These are phyloP conservation scores for Microcebus tavaratra DNA, from an alignment of 2,113 vertebrate genomes.

Conservation along the genomic window DNA sequence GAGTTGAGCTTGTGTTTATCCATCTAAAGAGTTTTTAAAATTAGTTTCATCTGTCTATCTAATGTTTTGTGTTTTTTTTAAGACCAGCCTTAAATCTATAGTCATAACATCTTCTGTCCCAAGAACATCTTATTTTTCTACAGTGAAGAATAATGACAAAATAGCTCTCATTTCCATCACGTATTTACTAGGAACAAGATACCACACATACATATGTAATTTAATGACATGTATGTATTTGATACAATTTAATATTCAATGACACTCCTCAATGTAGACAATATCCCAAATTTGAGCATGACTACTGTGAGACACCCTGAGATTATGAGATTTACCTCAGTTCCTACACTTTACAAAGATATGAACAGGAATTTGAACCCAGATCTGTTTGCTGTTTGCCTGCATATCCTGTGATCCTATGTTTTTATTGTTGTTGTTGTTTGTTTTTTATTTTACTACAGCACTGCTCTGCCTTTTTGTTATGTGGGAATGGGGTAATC, in stretches of 20 bases:
- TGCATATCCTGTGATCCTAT: fast-evolving
- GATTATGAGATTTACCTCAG: neutral
- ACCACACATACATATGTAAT: neutral
- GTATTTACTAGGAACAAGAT: neutral
- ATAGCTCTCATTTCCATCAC: neutral
- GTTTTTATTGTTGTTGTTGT: neutral
- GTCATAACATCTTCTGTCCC: neutral
- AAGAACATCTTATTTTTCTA: neutral
- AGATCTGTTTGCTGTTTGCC: neutral
- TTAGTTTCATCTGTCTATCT: neutral
- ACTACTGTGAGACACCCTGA: neutral
- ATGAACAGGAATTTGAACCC: neutral
- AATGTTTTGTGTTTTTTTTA: neutral
- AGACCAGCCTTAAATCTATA: neutral
- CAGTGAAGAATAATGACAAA: neutral
- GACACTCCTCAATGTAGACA: neutral
- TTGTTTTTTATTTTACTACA: neutral
- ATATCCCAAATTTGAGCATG: neutral
- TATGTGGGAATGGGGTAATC: neutral
- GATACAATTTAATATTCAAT: neutral
- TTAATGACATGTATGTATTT: neutral
- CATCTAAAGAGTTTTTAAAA: neutral
- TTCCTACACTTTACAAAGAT: neutral
- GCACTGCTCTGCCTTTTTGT: neutral
- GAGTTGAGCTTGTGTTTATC: neutral